Evolutionary conservation across 2,797 vertebrate genomes (phyloP).

Genomic region (Onychomys arenicola): DNA sequence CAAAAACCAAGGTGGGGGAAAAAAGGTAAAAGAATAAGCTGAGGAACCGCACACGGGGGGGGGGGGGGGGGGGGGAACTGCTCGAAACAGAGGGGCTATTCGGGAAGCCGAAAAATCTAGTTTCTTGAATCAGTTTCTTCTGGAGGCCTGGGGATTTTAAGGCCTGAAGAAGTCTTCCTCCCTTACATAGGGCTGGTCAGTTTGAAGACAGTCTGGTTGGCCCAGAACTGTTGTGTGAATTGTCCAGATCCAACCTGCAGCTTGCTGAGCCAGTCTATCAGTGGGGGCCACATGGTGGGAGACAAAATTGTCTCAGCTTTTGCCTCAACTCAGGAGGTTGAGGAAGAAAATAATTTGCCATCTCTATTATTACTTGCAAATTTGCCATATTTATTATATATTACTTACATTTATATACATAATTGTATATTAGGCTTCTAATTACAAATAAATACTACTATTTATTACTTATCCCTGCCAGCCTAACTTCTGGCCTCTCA

Average conservation of each 20-base stretch:
- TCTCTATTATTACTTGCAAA: not conserved
- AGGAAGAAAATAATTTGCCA: not conserved
- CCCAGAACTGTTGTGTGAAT: not conserved
- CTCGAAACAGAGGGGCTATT: not conserved
- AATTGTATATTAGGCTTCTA: not conserved
- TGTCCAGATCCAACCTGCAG: not conserved
- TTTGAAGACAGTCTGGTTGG: not conserved
- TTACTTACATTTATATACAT: not conserved
- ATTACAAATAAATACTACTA: not conserved
- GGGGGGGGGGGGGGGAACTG: not conserved
- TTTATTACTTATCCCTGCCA: not conserved
- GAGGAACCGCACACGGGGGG: not conserved
- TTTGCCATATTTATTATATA: not conserved
- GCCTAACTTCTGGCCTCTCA: not conserved
- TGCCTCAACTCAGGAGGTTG: not conserved
- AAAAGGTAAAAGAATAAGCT: not conserved
- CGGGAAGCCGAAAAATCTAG: not conserved
- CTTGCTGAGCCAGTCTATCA: not conserved
- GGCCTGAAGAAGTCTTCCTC: not conserved
- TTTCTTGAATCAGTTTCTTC: not conserved
- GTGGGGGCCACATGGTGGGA: not conserved
- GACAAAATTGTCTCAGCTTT: not conserved
- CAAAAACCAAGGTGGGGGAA: not conserved
- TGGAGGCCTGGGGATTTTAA: not conserved
- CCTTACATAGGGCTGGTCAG: not conserved